Evolutionary conservation across 2,797 vertebrate species (phyloP).

Genomic region (Mallotus villosus): DNA sequence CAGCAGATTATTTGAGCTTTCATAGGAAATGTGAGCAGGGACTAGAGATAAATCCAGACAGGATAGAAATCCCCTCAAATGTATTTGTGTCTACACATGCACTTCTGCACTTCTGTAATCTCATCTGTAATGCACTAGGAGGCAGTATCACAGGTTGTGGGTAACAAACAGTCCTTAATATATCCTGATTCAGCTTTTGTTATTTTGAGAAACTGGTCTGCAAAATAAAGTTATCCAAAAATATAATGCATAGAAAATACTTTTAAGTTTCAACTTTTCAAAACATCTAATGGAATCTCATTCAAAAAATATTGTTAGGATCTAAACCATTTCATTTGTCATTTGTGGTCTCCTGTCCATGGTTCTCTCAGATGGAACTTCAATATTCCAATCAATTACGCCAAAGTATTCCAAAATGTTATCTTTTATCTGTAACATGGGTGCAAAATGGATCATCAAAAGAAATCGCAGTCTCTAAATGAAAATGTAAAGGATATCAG

Average conservation of each 20-base stretch:
- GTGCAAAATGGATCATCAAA: neutral
- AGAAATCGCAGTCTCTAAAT: neutral
- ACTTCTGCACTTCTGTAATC: neutral
- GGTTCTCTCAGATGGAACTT: neutral
- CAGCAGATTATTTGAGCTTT: neutral
- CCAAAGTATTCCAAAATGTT: too few relatives aligned
- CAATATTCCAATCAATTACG: neutral
- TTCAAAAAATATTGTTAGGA: neutral
- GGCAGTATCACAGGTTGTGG: neutral
- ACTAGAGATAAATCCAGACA: neutral
- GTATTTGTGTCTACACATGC: neutral
- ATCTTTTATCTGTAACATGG: too few relatives aligned
- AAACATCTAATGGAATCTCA: slow-evolving; percentile 34
- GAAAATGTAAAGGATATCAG: neutral
- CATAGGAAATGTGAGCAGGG: neutral
- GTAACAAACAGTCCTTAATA: neutral
- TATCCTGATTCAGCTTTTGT: neutral
- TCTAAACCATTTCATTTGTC: neutral
- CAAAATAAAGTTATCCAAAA: slow-evolving; percentile 50
- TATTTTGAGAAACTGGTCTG: neutral
- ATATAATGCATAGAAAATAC: slow-evolving; percentile 72
- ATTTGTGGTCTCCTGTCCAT: neutral
- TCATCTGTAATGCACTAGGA: neutral
- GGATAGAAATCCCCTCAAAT: neutral
- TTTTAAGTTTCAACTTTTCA: slow-evolving; percentile 63